Percentiles rank a stretch among this genome's conserved stretches.
These are phyloP conservation scores for Hypolimnas misippus DNA, from an alignment of 2,888 invertebrate species.

Conservation along the genomic window DNA sequence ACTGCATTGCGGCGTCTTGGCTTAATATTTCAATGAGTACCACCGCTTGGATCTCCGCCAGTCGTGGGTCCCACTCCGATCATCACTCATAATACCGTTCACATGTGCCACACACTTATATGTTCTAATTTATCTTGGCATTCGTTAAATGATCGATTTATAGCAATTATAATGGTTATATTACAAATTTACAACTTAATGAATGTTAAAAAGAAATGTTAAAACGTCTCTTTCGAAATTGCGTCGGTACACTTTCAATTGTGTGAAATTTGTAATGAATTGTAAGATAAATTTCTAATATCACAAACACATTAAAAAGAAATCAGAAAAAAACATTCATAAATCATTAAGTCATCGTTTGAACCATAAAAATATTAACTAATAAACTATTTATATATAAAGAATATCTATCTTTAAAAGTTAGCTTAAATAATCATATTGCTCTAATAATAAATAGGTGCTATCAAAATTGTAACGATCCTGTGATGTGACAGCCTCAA, in stretches of 20 bases:
- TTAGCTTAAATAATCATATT: not conserved
- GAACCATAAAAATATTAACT: no score
- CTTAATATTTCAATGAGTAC: conserved; percentile 82
- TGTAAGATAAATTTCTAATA: not conserved
- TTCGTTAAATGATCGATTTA: conserved; percentile 8
- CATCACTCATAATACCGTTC: conserved; percentile 49
- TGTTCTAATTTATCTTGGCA: conserved; percentile 11
- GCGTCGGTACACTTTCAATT: not conserved
- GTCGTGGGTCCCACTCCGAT: conserved; percentile 45
- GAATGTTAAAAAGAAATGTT: not conserved
- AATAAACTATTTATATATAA: no score
- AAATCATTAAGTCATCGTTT: no score
- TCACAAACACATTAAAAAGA: no score
- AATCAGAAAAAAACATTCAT: not conserved
- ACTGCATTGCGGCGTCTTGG: conserved; percentile 78
- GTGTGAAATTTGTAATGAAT: not conserved
- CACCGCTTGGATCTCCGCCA: conserved; percentile 75
- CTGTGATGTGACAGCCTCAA: no score
- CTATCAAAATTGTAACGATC: not conserved
- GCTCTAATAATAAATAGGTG: not conserved
- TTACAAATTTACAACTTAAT: conserved; percentile 9
- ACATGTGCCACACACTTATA: conserved; percentile 14
- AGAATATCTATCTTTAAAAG: no score
- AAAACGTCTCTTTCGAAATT: no score
- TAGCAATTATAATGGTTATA: not conserved